phyloP scores from a whole-genome alignment of 92 coral and sea anemone genomes.

The Siderastrea radians region DNA sequence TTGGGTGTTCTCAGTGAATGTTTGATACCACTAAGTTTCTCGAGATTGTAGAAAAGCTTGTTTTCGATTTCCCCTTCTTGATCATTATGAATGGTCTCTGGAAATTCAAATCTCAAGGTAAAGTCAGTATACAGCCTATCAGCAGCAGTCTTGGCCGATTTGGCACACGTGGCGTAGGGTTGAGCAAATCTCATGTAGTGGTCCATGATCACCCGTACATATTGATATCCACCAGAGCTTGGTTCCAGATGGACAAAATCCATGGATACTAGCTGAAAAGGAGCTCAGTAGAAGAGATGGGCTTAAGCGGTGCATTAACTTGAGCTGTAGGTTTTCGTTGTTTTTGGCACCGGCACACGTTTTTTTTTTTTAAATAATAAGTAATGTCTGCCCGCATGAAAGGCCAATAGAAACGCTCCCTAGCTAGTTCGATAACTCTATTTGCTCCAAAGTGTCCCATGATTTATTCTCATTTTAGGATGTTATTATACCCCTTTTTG shows the following conservation, averaged over 20 bases:
- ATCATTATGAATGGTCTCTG: conserved; percentile 61
- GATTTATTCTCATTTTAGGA: not conserved
- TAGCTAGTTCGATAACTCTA: conserved; percentile 47
- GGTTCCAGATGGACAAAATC: conserved; percentile 58
- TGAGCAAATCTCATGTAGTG: conserved; percentile 59
- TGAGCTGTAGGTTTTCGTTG: conserved; percentile 45
- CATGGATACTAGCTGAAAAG: conserved; percentile 60
- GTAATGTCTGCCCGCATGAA: conserved; percentile 47
- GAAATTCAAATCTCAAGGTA: conserved; percentile 58
- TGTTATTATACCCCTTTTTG: too few relatives aligned
- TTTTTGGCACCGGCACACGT: conserved; percentile 47
- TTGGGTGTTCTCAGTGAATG: conserved; percentile 70
- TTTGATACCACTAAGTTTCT: conserved; percentile 65
- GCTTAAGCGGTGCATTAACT: conserved; percentile 24
- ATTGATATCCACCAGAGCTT: conserved; percentile 48
- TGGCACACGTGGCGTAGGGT: conserved; percentile 50
- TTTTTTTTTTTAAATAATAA: conserved; percentile 34
- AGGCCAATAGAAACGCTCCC: conserved; percentile 54
- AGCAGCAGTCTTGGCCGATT: conserved; percentile 56
- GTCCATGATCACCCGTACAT: conserved; percentile 53
- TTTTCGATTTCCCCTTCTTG: conserved; percentile 75
- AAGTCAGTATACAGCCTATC: conserved; percentile 58
- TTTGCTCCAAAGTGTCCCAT: conserved; percentile 13
- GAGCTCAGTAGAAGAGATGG: conserved; percentile 51
- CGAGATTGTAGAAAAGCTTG: conserved; percentile 67